Conservation (phyloP, 2,888 invertebrate species). For the Baccha elongata region DNA sequence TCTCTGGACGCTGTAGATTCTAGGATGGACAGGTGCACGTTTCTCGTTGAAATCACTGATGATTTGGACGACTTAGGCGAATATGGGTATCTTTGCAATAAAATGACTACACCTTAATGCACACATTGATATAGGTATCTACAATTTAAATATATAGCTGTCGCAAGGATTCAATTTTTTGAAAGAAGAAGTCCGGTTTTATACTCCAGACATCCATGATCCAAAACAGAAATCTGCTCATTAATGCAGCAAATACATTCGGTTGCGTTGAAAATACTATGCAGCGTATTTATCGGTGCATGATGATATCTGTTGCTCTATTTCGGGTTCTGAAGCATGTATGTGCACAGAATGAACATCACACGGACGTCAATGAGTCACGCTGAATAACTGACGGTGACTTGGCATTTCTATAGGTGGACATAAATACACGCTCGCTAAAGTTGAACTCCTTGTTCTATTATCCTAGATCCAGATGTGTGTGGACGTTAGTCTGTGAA, state of each 20-base stretch:
- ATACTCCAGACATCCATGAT: too few species aligned
- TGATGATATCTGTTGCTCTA: conserved; percentile 29
- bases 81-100: conserved; percentile 26
- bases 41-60: too few species aligned
- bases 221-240: conserved; percentile 37
- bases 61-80: conserved; percentile 8
- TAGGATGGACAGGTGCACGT: too few species aligned
- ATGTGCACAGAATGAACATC: background rate
- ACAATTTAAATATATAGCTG: conserved; percentile 57
- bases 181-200: too few species aligned
- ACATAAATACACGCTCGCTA: background rate
- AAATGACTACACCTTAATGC: conserved; percentile 31
- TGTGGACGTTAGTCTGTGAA: conserved; percentile 1
- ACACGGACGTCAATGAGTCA: background rate
- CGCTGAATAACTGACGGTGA: background rate
- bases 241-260: conserved; percentile 32
- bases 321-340: conserved; percentile 23
- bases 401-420: background rate
- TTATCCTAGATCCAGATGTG: conserved; percentile 50
- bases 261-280: conserved; percentile 16
- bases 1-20: too few species aligned
- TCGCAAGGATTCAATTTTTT: conserved; percentile 53
- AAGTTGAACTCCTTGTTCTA: conserved; percentile 44
- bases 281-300: conserved; percentile 42
- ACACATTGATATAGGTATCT: conserved; percentile 53